Percentiles rank a stretch among this genome's conserved stretches.
Conservation (phyloP, 2,888 invertebrate species). For the Endotricha flammealis region DNA sequence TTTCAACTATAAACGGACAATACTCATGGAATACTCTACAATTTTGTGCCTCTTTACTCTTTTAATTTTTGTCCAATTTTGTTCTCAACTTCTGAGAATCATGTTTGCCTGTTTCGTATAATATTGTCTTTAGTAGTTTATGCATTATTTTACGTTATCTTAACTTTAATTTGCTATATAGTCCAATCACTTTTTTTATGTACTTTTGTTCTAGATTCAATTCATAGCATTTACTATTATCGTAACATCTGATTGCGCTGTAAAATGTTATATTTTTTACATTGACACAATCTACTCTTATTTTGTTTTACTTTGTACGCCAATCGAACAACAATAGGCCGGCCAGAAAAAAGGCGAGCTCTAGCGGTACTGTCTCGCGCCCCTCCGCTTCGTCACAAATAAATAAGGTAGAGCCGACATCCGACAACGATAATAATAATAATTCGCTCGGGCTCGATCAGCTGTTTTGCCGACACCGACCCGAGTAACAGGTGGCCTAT, state of each 20-base stretch:
- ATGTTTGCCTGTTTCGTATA: too few relatives aligned
- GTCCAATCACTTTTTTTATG: too few relatives aligned
- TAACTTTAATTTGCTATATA: too few relatives aligned
- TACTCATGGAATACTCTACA: slow-evolving; percentile 19
- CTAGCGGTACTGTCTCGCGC: slow-evolving; percentile 32
- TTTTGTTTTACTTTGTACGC: too few relatives aligned
- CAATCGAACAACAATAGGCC: slow-evolving; percentile 46
- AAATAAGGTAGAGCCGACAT: slow-evolving; percentile 69
- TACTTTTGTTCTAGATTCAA: too few relatives aligned
- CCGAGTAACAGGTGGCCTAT: slow-evolving; percentile 78
- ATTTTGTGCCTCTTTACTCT: slow-evolving; percentile 19
- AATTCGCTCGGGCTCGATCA: slow-evolving; percentile 72
- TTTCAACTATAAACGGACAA: slow-evolving; percentile 31
- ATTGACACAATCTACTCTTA: too few relatives aligned
- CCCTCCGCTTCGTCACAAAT: slow-evolving; percentile 60
- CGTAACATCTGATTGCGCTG: too few relatives aligned
- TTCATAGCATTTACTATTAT: too few relatives aligned
- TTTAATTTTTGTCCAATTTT: neutral
- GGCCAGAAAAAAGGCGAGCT: slow-evolving; percentile 49
- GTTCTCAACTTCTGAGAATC: too few relatives aligned
- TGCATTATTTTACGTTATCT: too few relatives aligned
- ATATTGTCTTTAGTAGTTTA: too few relatives aligned
- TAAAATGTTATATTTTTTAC: too few relatives aligned
- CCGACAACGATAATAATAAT: slow-evolving; percentile 73
- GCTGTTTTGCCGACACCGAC: slow-evolving; percentile 74